phyloP scores from a whole-genome alignment of 2,113 vertebrate species.

The Urocynchramus pylzowi region DNA sequence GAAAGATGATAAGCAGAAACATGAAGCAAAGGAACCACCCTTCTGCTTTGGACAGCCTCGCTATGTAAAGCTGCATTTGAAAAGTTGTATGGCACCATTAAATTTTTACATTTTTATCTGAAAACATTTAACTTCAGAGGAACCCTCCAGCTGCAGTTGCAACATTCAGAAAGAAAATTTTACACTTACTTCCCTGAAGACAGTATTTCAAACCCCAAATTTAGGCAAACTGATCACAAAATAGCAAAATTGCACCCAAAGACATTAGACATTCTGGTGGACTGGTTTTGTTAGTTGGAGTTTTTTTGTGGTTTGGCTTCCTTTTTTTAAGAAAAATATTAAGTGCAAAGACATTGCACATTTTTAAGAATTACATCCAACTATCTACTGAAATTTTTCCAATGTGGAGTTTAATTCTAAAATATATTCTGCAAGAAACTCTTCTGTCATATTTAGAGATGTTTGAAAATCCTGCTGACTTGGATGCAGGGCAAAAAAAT shows the following conservation, averaged over 20 bases:
- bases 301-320: not conserved
- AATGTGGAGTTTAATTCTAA: not conserved
- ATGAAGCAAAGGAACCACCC: not conserved
- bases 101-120: not conserved
- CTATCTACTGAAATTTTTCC: not conserved
- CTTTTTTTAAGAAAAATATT: not conserved
- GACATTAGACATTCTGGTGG: not conserved
- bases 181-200: not conserved
- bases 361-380: not conserved
- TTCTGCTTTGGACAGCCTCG: not conserved
- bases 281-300: not conserved
- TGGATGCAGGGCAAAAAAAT: not conserved
- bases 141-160: not conserved
- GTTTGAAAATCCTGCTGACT: not conserved
- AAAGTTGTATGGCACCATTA: not conserved
- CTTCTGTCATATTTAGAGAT: not conserved
- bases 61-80: not conserved
- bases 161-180: not conserved
- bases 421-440: not conserved
- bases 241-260: not conserved
- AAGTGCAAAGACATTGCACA: not conserved
- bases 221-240: not conserved
- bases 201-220: not conserved
- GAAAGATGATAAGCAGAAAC: not conserved
- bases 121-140: not conserved